Evolutionary conservation across 2,888 invertebrate genomes (phyloP).

Genomic region (Orthosia gracilis): DNA sequence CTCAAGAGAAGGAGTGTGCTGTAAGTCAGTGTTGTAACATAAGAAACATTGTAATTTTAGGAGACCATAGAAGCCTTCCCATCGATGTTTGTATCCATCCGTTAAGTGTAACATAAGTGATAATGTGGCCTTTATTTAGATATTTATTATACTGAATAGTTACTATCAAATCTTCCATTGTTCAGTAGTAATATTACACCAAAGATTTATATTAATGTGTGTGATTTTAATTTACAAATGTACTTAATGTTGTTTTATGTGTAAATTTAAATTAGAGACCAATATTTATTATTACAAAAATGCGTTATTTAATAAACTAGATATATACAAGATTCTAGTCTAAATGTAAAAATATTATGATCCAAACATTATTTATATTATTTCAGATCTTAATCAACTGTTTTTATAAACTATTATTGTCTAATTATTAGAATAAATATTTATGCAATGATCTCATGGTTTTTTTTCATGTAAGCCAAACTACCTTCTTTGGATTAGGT

Average conservation of each 20-base stretch:
- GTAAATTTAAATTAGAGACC: slow-evolving; percentile 43
- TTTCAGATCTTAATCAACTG: slow-evolving; percentile 22
- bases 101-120: slow-evolving; percentile 77
- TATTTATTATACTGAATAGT: slow-evolving; percentile 73
- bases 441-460: slow-evolving; percentile 40
- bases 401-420: slow-evolving; percentile 49
- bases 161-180: slow-evolving; percentile 81
- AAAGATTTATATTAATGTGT: slow-evolving; percentile 53
- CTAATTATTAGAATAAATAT: slow-evolving; percentile 57
- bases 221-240: slow-evolving; percentile 54
- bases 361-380: slow-evolving; percentile 16
- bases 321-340: slow-evolving; percentile 44
- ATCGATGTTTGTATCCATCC: slow-evolving; percentile 60
- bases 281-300: slow-evolving; percentile 30
- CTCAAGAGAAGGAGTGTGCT: not conserved
- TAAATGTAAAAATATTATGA: slow-evolving; percentile 17
- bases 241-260: slow-evolving; percentile 52
- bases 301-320: slow-evolving; percentile 40
- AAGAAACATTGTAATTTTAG: slow-evolving; percentile 44
- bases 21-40: slow-evolving; percentile 41
- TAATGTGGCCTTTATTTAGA: slow-evolving; percentile 86
- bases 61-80: slow-evolving; percentile 57
- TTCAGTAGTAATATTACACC: slow-evolving; percentile 72
- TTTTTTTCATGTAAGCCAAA: slow-evolving; percentile 14
- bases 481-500: not conserved